A percentile compares a stretch with the other conserved stretches of the same genome.
Evolutionary conservation across 2,797 vertebrate species (phyloP).

Genomic region (Tangara arthus): DNA sequence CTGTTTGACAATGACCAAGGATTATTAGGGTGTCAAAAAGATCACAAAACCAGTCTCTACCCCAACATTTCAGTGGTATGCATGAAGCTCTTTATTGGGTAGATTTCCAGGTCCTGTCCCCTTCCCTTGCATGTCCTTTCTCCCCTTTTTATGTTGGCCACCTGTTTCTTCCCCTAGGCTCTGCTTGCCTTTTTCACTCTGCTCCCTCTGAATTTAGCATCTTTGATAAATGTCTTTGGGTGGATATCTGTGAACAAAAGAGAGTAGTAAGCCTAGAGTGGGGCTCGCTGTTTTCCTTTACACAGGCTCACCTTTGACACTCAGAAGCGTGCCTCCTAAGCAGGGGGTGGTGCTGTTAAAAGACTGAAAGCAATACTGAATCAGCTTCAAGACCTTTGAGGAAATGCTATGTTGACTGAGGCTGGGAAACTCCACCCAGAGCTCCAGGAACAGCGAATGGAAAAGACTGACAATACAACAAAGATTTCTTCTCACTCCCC

Average conservation of each 20-base stretch:
- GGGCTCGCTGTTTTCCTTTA: neutral
- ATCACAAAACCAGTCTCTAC: neutral
- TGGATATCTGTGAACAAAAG: neutral
- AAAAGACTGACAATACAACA: neutral
- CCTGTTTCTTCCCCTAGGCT: neutral
- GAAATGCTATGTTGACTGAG: neutral
- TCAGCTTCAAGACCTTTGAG: neutral
- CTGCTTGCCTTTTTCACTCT: neutral
- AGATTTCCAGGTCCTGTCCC: neutral
- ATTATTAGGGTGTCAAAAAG: neutral
- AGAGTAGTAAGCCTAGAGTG: neutral
- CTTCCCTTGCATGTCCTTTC: neutral
- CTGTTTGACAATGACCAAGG: neutral
- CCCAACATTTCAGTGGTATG: neutral
- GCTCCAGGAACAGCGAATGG: neutral
- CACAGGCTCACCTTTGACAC: neutral
- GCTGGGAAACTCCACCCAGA: neutral
- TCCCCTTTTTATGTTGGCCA: neutral
- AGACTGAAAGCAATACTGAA: neutral
- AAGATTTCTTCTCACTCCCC: neutral
- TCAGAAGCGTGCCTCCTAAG: neutral
- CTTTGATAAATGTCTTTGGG: neutral
- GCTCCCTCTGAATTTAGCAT: neutral
- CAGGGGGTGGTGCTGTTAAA: neutral
- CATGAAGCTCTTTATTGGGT: neutral